phyloP scores from a whole-genome alignment of 2,888 invertebrate genomes.

The Bombylius major region DNA sequence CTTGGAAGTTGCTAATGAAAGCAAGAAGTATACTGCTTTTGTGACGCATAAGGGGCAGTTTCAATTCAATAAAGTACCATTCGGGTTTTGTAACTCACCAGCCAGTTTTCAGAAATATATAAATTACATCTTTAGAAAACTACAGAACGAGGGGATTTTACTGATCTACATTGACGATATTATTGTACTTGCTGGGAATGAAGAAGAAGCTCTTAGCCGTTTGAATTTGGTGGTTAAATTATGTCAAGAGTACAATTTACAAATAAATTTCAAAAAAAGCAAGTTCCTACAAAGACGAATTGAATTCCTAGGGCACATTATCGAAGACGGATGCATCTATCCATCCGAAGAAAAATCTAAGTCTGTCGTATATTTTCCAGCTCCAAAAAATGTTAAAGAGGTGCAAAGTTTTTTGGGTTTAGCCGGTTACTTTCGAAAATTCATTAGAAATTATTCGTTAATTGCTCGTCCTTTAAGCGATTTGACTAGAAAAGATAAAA shows the following conservation, averaged over 20 bases:
- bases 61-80: no score
- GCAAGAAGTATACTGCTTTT: no score
- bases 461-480: background rate
- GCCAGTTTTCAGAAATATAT: no score
- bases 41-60: no score
- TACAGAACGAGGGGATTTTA: background rate
- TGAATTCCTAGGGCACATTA: background rate
- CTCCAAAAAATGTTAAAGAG: conserved; percentile 17
- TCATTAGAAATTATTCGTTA: conserved; percentile 16
- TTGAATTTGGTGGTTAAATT: conserved; percentile 7
- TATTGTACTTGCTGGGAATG: conserved; percentile 10
- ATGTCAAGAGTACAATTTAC: conserved; percentile 10
- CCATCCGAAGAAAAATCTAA: conserved; percentile 16
- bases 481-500: background rate
- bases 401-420: conserved; percentile 20
- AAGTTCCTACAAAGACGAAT: conserved; percentile 9
- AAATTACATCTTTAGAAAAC: no score
- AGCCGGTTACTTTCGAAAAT: background rate
- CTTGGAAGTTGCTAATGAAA: no score
- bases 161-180: conserved; percentile 15
- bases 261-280: conserved; percentile 14
- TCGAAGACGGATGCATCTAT: background rate
- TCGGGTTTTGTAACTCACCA: no score
- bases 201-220: conserved; percentile 10
- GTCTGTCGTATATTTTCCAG: conserved; percentile 18